phyloP scores from a whole-genome alignment of 2,797 vertebrate genomes.

The Bufotes viridis region DNA sequence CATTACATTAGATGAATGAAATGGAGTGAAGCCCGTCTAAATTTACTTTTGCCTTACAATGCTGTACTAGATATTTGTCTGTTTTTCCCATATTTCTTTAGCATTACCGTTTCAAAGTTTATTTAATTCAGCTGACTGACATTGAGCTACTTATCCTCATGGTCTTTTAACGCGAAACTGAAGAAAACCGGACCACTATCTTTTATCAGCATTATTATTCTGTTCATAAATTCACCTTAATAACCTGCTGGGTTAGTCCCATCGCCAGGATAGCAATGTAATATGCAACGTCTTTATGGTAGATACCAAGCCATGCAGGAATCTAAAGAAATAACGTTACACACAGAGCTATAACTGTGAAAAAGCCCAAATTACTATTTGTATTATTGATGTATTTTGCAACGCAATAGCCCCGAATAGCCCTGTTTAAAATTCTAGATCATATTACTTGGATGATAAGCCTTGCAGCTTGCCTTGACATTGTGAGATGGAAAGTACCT shows the following conservation, averaged over 20 bases:
- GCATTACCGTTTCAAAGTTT: background rate
- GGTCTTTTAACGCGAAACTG: background rate
- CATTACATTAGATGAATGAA: slow-evolving; percentile 77
- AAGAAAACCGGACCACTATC: slow-evolving; percentile 6
- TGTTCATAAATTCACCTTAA: background rate
- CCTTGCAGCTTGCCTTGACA: background rate
- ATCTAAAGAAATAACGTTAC: background rate
- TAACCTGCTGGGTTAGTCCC: background rate
- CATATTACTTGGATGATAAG: background rate
- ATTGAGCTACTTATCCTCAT: slow-evolving; percentile 8
- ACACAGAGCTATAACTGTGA: background rate
- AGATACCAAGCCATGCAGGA: background rate
- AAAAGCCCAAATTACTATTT: background rate
- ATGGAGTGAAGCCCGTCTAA: slow-evolving; percentile 73
- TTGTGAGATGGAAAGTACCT: slow-evolving; percentile 9
- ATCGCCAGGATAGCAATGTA: slow-evolving; percentile 1
- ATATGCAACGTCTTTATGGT: background rate
- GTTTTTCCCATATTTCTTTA: background rate
- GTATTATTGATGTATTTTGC: background rate
- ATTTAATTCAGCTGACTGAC: background rate
- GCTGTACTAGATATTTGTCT: slow-evolving; percentile 24
- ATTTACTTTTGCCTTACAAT: slow-evolving; percentile 53
- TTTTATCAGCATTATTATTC: slow-evolving; percentile 4
- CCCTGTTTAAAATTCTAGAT: background rate
- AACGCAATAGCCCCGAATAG: background rate